phyloP scores from a whole-genome alignment of 2,888 invertebrate species.

The Dasypogon diadema region DNA sequence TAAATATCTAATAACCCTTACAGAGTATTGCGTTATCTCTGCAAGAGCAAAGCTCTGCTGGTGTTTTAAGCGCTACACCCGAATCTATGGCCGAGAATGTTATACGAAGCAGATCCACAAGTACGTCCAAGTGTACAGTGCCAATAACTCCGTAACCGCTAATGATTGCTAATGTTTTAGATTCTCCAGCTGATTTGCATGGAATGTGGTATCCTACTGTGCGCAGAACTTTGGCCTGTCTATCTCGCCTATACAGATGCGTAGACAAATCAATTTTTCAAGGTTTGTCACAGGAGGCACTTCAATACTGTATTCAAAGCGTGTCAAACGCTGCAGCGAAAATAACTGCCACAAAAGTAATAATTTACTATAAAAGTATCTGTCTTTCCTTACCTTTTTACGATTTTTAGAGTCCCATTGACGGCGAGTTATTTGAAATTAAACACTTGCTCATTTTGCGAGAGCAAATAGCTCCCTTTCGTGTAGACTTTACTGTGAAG shows the following conservation, averaged over 20 bases:
- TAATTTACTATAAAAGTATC: no score
- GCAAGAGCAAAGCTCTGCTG: conserved; percentile 76
- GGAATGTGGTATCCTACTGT: conserved; percentile 99
- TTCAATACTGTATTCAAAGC: conserved; percentile 91
- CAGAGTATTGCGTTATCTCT: conserved; percentile 77
- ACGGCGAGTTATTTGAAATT: conserved; percentile 96
- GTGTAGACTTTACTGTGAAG: conserved; percentile 92
- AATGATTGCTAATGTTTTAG: conserved; percentile 65
- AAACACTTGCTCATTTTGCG: conserved; percentile 96
- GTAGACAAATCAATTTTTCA: conserved; percentile 96
- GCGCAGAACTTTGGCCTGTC: conserved; percentile 90
- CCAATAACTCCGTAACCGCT: no score
- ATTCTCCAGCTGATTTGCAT: conserved; percentile 94
- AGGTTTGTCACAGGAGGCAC: conserved; percentile 95
- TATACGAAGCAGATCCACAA: conserved; percentile 63
- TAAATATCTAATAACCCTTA: conserved; percentile 39
- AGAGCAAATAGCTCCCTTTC: conserved; percentile 98
- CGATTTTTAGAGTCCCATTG: conserved; percentile 76
- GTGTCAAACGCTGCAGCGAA: conserved; percentile 83
- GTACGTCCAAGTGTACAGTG: no score
- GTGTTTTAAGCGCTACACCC: conserved; percentile 76
- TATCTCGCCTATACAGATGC: conserved; percentile 90
- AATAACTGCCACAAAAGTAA: conserved; percentile 80
- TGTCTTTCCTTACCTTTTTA: conserved; percentile 59
- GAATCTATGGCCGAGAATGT: conserved; percentile 76